Evolutionary conservation across 1,140 invertebrate species (phyloP), one percentile per base, ranked within the genome.

Genomic region (Nasonia vitripennis): DNA sequence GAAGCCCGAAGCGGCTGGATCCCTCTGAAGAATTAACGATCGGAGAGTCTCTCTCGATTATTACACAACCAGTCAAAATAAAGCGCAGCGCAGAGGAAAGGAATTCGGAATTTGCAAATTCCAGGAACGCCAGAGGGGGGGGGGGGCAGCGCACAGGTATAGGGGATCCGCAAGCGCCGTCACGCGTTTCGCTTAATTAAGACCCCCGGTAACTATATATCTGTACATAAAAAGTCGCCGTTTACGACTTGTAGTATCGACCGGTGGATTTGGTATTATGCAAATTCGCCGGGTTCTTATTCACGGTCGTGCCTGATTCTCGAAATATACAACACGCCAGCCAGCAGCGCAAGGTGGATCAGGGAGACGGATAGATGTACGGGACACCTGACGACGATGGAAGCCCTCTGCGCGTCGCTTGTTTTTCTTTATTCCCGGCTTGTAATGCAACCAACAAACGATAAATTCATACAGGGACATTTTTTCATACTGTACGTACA

Each of bases 251-350:
- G 81, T 83, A 7, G 17, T 62, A 67, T 83, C 81, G 41, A 51
- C 51, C n/a, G 41, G 81, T 67, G 73, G 45, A 83, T 83, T 77
- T 27, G 37, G 81, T 83, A 83, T 83, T 83, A 83, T 83, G 73
- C 73, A 77, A 83, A 83, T 77, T n/a, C 2, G 45, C 10, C 81
- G 41, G 51, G 73, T 77, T 77, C 75, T 45, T 27, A 27, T 77
- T 83, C 37, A 74, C n/a, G 51, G 51, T n/a, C 62, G 71, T 17
- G n/a, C 31, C 81, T 27, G 48, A 7, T 82, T 45, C 31, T 74
- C 27, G 67, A 37, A 31, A 55, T 17, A 62, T 20, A 27, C 27
- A 27, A 27, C 48, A 68, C 55, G 20, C 20, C 55, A 62, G 71
- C 12, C 51, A 73, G 23, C 34, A 73, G 71, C 70, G 41, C 34